These are phyloP conservation scores for Malurus cyaneus DNA, from an alignment of 2,113 vertebrate genomes.

Conservation along the genomic window DNA sequence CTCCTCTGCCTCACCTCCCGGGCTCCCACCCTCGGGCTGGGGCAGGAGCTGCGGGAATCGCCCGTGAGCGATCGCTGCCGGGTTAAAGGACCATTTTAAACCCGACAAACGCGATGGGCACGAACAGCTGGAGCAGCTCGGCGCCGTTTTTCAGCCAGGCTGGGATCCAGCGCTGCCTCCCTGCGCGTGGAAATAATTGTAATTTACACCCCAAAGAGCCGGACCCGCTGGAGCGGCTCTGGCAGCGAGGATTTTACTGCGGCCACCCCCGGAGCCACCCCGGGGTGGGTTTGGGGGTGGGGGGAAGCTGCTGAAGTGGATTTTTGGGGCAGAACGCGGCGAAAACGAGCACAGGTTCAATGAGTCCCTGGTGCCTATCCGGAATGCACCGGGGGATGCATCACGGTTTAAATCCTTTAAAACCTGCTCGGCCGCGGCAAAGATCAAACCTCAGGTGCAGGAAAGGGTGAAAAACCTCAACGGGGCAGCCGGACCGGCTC, in stretches of 20 bases:
- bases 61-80: accelerated
- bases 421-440: not conserved
- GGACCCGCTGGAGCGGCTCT: not conserved
- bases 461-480: not conserved
- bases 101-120: not conserved
- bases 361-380: not conserved
- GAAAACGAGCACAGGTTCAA: not conserved
- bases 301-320: not conserved
- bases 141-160: not conserved
- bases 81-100: not conserved
- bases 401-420: not conserved
- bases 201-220: not conserved
- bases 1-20: not conserved
- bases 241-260: not conserved
- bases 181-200: not conserved
- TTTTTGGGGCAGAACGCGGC: not conserved
- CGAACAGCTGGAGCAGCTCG: not conserved
- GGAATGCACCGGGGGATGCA: not conserved
- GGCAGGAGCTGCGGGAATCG: not conserved
- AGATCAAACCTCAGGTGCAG: not conserved
- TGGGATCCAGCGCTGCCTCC: not conserved
- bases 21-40: not conserved
- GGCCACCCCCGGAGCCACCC: not conserved
- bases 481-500: not conserved
- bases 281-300: not conserved